Conservation (phyloP, 2,797 vertebrate genomes). For the Pygocentrus nattereri region DNA sequence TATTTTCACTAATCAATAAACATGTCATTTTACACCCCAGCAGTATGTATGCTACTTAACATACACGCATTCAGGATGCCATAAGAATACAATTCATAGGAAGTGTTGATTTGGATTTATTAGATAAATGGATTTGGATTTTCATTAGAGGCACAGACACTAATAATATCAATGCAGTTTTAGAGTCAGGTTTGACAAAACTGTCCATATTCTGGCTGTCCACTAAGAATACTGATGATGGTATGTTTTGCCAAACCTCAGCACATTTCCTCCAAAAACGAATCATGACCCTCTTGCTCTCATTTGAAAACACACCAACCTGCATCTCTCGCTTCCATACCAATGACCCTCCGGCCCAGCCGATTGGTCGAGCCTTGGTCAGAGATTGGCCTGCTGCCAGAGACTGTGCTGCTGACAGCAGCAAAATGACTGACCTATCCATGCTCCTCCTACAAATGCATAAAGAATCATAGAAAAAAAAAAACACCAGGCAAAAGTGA, state of each 20-base stretch:
- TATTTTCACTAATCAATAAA: too few species aligned
- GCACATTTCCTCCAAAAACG: slow-evolving; percentile 52
- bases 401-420: slow-evolving; percentile 77
- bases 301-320: slow-evolving; percentile 56
- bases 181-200: slow-evolving; percentile 12
- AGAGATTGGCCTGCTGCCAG: slow-evolving; percentile 65
- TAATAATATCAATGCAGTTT: background rate
- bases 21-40: too few species aligned
- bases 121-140: too few species aligned
- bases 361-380: slow-evolving; percentile 77
- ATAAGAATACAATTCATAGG: too few species aligned
- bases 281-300: slow-evolving; percentile 37
- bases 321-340: slow-evolving; percentile 56
- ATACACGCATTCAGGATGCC: too few species aligned
- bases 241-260: slow-evolving; percentile 49
- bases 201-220: background rate
- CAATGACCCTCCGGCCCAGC: slow-evolving; percentile 74
- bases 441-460: background rate
- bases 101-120: too few species aligned
- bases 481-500: background rate
- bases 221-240: slow-evolving; percentile 31
- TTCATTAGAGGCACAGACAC: background rate
- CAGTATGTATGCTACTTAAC: too few species aligned
- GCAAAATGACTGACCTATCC: slow-evolving; percentile 64
- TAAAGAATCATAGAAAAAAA: background rate